Evolutionary conservation across 2,797 vertebrate genomes (phyloP).

Genomic region (Schizopygopsis malacanthus): DNA sequence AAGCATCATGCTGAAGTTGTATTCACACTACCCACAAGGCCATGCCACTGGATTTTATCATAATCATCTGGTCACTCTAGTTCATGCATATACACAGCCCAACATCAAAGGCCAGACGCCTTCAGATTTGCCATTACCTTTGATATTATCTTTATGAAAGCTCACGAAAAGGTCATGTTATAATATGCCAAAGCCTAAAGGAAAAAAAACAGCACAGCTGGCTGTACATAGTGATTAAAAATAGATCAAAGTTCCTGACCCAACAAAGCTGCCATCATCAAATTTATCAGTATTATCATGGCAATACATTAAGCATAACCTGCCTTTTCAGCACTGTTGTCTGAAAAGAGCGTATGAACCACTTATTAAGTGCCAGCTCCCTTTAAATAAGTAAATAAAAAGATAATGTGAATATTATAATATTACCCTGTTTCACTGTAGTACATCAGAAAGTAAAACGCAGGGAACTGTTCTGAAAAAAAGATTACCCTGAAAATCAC

Average conservation of each 20-base stretch:
- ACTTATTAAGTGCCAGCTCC: background rate
- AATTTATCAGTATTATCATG: background rate
- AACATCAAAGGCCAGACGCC: background rate
- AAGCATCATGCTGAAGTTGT: background rate
- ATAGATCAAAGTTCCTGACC: background rate
- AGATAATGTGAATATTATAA: background rate
- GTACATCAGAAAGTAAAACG: background rate
- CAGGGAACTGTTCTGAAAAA: background rate
- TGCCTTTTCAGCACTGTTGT: background rate
- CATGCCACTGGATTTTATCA: background rate
- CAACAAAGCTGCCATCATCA: background rate
- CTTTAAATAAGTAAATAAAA: background rate
- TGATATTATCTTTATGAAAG: conserved; percentile 10
- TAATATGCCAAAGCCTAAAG: background rate
- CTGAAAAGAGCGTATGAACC: background rate
- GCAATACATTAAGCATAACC: background rate
- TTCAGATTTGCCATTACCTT: conserved; percentile 21
- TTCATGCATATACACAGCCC: background rate
- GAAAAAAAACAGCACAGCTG: background rate
- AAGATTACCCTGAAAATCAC: background rate
- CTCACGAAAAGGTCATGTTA: conserved; percentile 20
- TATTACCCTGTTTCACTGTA: background rate
- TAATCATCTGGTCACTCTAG: conserved; percentile 5
- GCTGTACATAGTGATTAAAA: background rate
- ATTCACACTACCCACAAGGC: background rate